Base-by-base conservation (phyloP, 2,113 vertebrate genomes). In the Atrichornis clamosus region DNA sequence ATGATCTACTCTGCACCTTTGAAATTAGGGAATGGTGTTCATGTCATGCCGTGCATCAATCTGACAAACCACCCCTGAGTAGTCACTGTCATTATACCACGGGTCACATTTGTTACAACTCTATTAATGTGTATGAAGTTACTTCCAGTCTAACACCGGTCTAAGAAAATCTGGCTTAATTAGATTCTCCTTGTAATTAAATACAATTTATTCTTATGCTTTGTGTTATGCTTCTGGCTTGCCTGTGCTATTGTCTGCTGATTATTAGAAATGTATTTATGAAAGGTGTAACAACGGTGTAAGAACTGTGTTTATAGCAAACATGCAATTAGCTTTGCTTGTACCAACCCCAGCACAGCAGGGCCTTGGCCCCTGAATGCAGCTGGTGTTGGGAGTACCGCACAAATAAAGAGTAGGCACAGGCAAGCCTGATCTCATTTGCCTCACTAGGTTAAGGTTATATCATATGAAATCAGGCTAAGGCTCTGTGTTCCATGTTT, bases 121-220 rank as follows among this genome's bases (percentile, higher is more conserved):
- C 92, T 94, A 96, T 95, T 94, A 96, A 90, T 87, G 94, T 96
- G 96, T 87, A 95, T 92, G 96, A 95, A 95, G 88, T 94, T 96
- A 90, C 86, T 96, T 87, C 86, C 78, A 84, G 65, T 68, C 86
- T 73, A 94, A 89, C 80, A 50, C 37, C 91, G 80, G 92, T 72
- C 92, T 84, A 95, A 95, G 94, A 94, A 95, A 93, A 90, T 92
- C 92, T 81, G 75, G 52, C 82, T 94, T 95, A 96, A 97, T 97
- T 97, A 97, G 89, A 87, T 87, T 96, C 84, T 82, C 76, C 93
- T 95, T 92, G 88, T 96, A 97, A 96, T 97, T 96, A 97, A 96
- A 95, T 90, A 90, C 92, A 95, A 96, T 96, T 94, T 96, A 94
- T 93, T 96, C 92, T 86, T 92, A 94, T 27, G 86, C 90, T 94